These are phyloP conservation scores for Yponomeuta cagnagella DNA, from an alignment of 2,888 invertebrate genomes.

Conservation along the genomic window DNA sequence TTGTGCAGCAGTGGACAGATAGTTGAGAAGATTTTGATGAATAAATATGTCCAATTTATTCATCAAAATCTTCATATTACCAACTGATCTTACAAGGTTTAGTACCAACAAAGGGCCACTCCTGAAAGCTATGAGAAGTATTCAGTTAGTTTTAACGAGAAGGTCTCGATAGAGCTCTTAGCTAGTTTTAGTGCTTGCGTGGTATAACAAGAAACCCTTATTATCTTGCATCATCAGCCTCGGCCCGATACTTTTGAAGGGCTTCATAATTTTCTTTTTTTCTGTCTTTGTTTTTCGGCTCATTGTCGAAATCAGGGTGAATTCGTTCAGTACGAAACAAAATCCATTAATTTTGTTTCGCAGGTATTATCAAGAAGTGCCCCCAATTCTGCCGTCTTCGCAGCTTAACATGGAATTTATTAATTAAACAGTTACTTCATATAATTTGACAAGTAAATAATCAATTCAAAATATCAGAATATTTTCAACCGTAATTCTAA, in stretches of 20 bases:
- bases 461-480: too few species aligned
- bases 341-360: constrained; percentile 23
- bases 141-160: neutral
- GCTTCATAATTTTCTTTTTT: too few species aligned
- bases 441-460: too few species aligned
- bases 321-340: constrained; percentile 1
- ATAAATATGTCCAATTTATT: too few species aligned
- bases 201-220: neutral
- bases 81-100: too few species aligned
- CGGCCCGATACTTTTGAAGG: too few species aligned
- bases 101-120: neutral
- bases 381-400: constrained; percentile 60
- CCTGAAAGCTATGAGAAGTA: neutral
- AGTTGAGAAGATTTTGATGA: too few species aligned
- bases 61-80: too few species aligned
- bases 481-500: too few species aligned
- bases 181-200: neutral
- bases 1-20: too few species aligned
- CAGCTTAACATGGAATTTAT: constrained; percentile 21
- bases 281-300: neutral
- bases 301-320: neutral
- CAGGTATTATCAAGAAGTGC: constrained; percentile 68
- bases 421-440: too few species aligned
- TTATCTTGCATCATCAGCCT: neutral
- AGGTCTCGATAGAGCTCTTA: neutral